Base-by-base conservation (phyloP, 2,888 invertebrate species). In the Brenthis daphne region DNA sequence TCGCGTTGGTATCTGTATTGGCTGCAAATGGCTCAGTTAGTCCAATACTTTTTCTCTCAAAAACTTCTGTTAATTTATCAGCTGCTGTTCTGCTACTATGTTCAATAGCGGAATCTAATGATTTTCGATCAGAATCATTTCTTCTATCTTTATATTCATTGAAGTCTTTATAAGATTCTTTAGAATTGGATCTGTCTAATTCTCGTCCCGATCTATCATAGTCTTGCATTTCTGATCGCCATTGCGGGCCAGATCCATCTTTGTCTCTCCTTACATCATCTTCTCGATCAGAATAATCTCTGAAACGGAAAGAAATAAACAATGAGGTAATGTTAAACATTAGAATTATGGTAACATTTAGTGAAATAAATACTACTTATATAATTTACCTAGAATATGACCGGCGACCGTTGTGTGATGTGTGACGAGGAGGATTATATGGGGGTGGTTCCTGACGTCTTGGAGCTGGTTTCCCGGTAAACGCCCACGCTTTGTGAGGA, bases 161-260 rank as follows among this genome's bases (percentile, higher is more conserved):
- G 57, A 85, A 84, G 57, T 94, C 94, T 77, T 94, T 94, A 71
- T 94, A 94, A 16, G 87, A 85, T 73, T 94, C 94, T 71, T 89
- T 88, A 12, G 93, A 88, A 75, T 88, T 92, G 2, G 94, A 90
- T 73, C 92, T 84, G 70, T 93, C 92, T 68, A 92, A 78, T 61
- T 92, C 92, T 53, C 90, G 82, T 6, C 85, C 86, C 71, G 88
- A 78, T 76, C 89, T 85, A 70, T 92, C 92, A 75, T 90, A 91
- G 77, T 92, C 92, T 78, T 92, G 92, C 92, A 92, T 92, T 82
- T 92, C 92, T 65, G 91, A 90, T 66, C 92, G 85, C 92, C 92
- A 92, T 70, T 91, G 92, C 65, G 88, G 90, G 16, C 89, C 91
- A 72, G 87, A 78, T 68, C 85, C 86, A 66, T 92, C 91, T 80